Base-by-base conservation (phyloP, 92 coral and sea anemone species). In the Porites divaricata region DNA sequence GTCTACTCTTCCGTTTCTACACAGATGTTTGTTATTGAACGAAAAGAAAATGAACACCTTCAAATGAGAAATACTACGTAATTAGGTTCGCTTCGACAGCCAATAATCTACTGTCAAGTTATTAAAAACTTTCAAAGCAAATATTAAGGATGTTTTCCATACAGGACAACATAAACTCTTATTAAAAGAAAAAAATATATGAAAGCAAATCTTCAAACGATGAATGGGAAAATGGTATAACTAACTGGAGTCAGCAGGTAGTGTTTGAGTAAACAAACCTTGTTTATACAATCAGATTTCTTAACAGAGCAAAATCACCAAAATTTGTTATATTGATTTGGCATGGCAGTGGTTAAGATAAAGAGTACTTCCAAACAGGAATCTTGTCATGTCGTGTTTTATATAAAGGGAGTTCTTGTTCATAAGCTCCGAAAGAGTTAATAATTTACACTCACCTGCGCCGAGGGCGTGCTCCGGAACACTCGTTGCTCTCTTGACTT, bases 371-470 rank as follows among this genome's bases (percentile, higher is more conserved):
- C 76, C 19, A 57, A 69, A 22, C 13, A 17, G 48, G 48, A 53
- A 67, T 17, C 35, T 1, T 26, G 7, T 0, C 15, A 51, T 5
- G 2, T 1, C 63, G 35, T 9, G 15, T 9, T 80, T 20, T 5
- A 4, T 4, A 14, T 68, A 25, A 26, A 16, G 13, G 26, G n/a
- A 26, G 28, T 17, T 54, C 35, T 4, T 19, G 76, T 52, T 80
- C 66, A 24, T 7, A 28, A 54, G 6, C 45, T 4, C 12, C 9
- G 59, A 11, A 35, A 20, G 15, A 80, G 25, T 80, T 28, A 80
- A 80, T 80, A 28, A 80, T 80, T 80, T 26, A 80, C 19, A 25
- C 75, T 25, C 11, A 80, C 85, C 85, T 69, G 85, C 57, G 41
- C 45, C 20, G 28, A 66, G 69, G 74, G 85, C 65, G 76, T 56